A percentile compares a stretch with the other conserved stretches of the same genome.
These are phyloP conservation scores for Gortyna flavago DNA, from an alignment of 2,888 invertebrate species.

Conservation along the genomic window DNA sequence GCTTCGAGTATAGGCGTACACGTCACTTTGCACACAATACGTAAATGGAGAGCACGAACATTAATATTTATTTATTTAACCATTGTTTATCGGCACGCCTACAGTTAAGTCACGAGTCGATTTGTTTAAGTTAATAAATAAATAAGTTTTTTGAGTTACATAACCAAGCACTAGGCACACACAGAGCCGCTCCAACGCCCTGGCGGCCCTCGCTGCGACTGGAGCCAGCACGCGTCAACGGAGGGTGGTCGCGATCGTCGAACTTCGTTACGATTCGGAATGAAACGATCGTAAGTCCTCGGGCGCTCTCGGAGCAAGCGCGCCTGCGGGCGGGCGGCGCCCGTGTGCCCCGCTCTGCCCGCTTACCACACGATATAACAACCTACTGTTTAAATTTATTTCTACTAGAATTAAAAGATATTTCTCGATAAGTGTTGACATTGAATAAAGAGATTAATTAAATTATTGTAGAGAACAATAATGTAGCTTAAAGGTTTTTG, in stretches of 20 bases:
- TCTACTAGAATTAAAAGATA: slow-evolving; percentile 75
- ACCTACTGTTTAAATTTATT: slow-evolving; percentile 82
- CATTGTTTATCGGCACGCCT: slow-evolving; percentile 67
- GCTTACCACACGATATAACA: slow-evolving; percentile 79
- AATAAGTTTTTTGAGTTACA: slow-evolving; percentile 89
- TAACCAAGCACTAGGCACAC: slow-evolving; percentile 85
- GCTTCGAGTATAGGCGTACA: slow-evolving; percentile 84
- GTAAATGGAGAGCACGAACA: slow-evolving; percentile 56
- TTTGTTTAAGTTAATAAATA: slow-evolving; percentile 86
- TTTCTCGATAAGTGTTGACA: slow-evolving; percentile 57
- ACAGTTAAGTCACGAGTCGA: slow-evolving; percentile 68
- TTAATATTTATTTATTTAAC: slow-evolving; percentile 61
- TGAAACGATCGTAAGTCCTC: slow-evolving; percentile 88
- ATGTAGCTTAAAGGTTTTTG: slow-evolving; percentile 2
- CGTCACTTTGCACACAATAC: slow-evolving; percentile 84
- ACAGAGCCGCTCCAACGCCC: slow-evolving; percentile 87
- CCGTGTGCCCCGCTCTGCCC: slow-evolving; percentile 81
- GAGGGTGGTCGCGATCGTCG: slow-evolving; percentile 87
- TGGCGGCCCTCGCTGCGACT: slow-evolving; percentile 88
- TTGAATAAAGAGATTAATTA: slow-evolving; percentile 45
- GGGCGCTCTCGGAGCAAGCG: slow-evolving; percentile 87
- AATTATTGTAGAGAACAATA: slow-evolving; percentile 30
- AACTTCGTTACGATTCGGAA: slow-evolving; percentile 88
- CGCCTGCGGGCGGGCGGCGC: slow-evolving; percentile 88
- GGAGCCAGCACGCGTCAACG: slow-evolving; percentile 87